phyloP scores from a whole-genome alignment of 2,797 vertebrate genomes.

The Pangasius krempfi region DNA sequence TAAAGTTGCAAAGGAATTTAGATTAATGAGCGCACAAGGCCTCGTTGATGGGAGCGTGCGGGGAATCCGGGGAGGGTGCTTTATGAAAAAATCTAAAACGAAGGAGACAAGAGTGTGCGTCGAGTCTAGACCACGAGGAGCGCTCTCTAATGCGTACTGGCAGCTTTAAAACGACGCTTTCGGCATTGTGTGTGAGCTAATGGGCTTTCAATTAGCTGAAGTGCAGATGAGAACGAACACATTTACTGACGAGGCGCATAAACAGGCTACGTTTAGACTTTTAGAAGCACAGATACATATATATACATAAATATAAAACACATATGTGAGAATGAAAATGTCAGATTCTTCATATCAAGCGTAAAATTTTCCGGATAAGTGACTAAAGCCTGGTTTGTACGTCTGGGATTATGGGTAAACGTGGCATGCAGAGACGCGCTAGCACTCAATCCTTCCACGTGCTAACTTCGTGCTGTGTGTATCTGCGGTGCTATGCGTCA shows the following conservation, averaged over 20 bases:
- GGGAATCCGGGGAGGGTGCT: slow-evolving; percentile 82
- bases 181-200: slow-evolving; percentile 29
- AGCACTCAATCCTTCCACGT: not conserved
- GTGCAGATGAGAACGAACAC: not conserved
- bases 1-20: slow-evolving; percentile 92
- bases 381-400: not conserved
- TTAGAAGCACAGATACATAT: not conserved
- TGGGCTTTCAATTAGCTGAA: slow-evolving; percentile 13
- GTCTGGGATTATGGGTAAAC: not conserved
- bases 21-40: slow-evolving; percentile 88
- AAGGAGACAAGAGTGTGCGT: slow-evolving; percentile 84
- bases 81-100: slow-evolving; percentile 83
- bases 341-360: not conserved
- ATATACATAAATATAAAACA: not conserved
- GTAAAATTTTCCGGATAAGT: not conserved
- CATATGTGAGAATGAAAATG: not conserved
- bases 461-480: too few relatives aligned
- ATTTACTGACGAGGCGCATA: not conserved
- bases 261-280: not conserved
- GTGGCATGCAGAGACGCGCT: not conserved
- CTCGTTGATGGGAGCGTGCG: slow-evolving; percentile 85
- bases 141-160: slow-evolving; percentile 85
- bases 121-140: slow-evolving; percentile 79
- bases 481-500: not conserved
- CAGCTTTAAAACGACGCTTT: slow-evolving; percentile 82